phyloP scores from a whole-genome alignment of 1,140 invertebrate species.

The Nautilus pompilius region DNA sequence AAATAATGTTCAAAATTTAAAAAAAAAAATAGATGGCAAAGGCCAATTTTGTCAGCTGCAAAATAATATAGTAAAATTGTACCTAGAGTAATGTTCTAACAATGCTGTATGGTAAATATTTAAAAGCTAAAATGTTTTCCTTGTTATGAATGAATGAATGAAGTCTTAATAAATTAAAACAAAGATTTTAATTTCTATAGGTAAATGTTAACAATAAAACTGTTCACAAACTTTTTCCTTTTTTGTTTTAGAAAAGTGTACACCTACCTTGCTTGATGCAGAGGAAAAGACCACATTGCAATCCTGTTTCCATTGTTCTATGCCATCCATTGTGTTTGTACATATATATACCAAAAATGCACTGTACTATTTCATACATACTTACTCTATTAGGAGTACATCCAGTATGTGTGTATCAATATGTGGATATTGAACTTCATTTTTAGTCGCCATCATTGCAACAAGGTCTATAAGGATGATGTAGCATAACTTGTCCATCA shows the following conservation, averaged over 20 bases:
- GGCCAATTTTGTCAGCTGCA: too few relatives aligned
- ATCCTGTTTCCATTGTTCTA: not conserved
- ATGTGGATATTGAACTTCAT: too few relatives aligned
- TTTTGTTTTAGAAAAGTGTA: conserved; percentile 8
- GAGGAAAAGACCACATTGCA: not conserved
- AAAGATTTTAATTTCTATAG: not conserved
- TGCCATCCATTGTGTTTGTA: conserved; percentile 4
- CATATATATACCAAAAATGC: not conserved
- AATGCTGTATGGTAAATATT: not conserved
- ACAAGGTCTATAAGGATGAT: too few relatives aligned
- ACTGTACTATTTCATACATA: too few relatives aligned
- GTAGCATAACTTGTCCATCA: too few relatives aligned
- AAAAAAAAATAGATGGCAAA: too few relatives aligned
- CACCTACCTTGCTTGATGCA: not conserved
- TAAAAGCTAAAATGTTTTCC: not conserved
- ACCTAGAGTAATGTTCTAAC: not conserved
- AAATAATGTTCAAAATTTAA: too few relatives aligned
- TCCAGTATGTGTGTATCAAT: too few relatives aligned
- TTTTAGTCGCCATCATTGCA: too few relatives aligned
- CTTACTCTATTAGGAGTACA: too few relatives aligned
- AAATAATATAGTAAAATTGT: not conserved
- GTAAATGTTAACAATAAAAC: not conserved
- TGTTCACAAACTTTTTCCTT: not conserved
- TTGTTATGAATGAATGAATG: not conserved
- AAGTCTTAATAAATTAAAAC: not conserved